Base-by-base conservation (phyloP, 2,113 vertebrate genomes). In the Gila orcuttii region DNA sequence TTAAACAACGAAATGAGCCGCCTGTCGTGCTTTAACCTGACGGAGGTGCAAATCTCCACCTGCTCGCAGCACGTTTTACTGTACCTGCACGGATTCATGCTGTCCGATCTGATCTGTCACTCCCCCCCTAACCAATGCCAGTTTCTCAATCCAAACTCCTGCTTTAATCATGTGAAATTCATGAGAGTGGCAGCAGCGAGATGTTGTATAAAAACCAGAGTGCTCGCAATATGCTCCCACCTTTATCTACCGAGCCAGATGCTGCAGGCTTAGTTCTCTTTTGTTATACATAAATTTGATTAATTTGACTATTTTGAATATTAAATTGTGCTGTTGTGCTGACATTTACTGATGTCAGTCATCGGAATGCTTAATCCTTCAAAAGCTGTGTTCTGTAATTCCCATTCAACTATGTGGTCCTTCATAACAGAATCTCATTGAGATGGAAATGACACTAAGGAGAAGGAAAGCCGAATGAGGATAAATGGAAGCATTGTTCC, bases 171-270 rank as follows among this genome's bases (percentile, higher is more conserved):
- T 87, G 59, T 62, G 81, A 87, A 82, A 87, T 87, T 85, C 82
- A 88, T 88, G 85, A 84, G 87, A 82, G 79, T 15, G 69, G 82
- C 82, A 78, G 89, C 82, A 68, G 85, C 73, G 45, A 84, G 83
- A 62, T 79, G 76, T 79, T 83, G 79, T 68, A 69, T 85, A 88
- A 86, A 86, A 82, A 83, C 47, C 21, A 17, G 33, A 82, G 75
- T 19, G 75, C 82, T 57, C 19, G 3, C 83, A 83, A 79, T 57
- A 68, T 66, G 25, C 57, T 64, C 31, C 6, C 42, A 50, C 59
- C 81, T 85, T 90, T 90, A 91, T 91, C 89, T 88, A 66, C 85
- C 47, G 8, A 77, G 59, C 87, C 88, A 91, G 89, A 87, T 85
- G 87, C 76, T 80, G 64, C 76, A 66, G 82, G 85, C 79, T 59